Percentiles rank a stretch among this genome's conserved stretches.
Conservation (phyloP, 2,113 vertebrate species). For the Synodontis membranacea region DNA sequence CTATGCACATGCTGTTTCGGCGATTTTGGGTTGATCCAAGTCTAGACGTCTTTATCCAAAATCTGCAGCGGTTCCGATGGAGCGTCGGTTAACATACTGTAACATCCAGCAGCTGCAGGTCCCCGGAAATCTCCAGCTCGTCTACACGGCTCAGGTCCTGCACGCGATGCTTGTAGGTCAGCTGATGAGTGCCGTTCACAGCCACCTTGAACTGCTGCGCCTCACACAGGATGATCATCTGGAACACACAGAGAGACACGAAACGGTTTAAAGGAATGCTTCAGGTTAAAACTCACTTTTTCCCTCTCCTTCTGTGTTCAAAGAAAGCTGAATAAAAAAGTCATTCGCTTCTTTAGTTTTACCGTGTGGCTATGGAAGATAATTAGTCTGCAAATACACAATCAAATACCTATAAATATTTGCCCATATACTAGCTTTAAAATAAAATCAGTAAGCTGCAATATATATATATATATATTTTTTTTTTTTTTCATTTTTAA, state of each 20-base stretch:
- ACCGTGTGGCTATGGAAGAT: neutral
- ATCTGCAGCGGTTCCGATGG: neutral
- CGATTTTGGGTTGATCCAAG: neutral
- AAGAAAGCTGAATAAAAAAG: no score
- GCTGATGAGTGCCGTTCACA: slow-evolving; percentile 80
- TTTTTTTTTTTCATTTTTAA: neutral
- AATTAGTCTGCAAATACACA: neutral
- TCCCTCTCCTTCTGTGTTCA: neutral
- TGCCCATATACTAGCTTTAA: neutral
- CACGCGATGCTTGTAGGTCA: slow-evolving; percentile 87
- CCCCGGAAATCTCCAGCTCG: slow-evolving; percentile 75
- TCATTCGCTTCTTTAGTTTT: neutral
- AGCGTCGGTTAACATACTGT: slow-evolving; percentile 68
- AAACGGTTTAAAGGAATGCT: neutral
- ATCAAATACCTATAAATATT: no score
- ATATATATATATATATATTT: no score
- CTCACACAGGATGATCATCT: slow-evolving; percentile 87
- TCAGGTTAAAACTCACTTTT: no score
- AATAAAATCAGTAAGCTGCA: neutral
- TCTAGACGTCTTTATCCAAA: neutral
- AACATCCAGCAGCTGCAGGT: slow-evolving; percentile 76
- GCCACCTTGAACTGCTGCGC: slow-evolving; percentile 81
- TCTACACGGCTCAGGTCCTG: slow-evolving; percentile 78
- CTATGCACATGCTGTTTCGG: neutral
- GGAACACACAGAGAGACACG: slow-evolving; percentile 44